Conservation (phyloP, 2,888 invertebrate genomes). For the Eupeodes luniger region DNA sequence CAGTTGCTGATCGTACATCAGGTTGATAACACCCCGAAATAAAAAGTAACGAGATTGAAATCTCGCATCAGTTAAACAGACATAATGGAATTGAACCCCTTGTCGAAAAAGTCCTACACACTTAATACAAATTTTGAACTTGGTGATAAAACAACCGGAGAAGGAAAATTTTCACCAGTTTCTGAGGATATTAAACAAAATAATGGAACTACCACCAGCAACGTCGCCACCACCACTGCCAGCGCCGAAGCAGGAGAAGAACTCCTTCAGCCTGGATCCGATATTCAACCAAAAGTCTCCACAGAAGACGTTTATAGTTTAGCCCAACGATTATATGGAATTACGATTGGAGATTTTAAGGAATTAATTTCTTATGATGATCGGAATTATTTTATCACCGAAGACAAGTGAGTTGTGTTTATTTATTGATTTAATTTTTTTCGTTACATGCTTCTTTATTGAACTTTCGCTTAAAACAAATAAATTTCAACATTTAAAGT, state of each 20-base stretch:
- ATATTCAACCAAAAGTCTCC: conserved; percentile 82
- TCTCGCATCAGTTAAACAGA: conserved; percentile 29
- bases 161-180: conserved; percentile 51
- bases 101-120: conserved; percentile 82
- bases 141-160: conserved; percentile 67
- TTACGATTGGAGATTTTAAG: conserved; percentile 81
- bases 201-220: background rate
- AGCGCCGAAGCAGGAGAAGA: background rate
- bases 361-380: conserved; percentile 84
- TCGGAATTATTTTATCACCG: conserved; percentile 82
- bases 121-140: conserved; percentile 81
- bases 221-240: too few species aligned
- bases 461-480: background rate
- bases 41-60: background rate
- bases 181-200: conserved; percentile 24
- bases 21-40: conserved; percentile 38
- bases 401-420: conserved; percentile 82
- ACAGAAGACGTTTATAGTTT: conserved; percentile 81
- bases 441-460: background rate
- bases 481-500: background rate
- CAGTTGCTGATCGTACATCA: conserved; percentile 66
- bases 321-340: conserved; percentile 83
- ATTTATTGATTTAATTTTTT: too few species aligned
- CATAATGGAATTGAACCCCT: conserved; percentile 81
- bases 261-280: conserved; percentile 82